phyloP scores from a whole-genome alignment of 1,140 invertebrate species.

The Pogonognathellus flavescens region DNA sequence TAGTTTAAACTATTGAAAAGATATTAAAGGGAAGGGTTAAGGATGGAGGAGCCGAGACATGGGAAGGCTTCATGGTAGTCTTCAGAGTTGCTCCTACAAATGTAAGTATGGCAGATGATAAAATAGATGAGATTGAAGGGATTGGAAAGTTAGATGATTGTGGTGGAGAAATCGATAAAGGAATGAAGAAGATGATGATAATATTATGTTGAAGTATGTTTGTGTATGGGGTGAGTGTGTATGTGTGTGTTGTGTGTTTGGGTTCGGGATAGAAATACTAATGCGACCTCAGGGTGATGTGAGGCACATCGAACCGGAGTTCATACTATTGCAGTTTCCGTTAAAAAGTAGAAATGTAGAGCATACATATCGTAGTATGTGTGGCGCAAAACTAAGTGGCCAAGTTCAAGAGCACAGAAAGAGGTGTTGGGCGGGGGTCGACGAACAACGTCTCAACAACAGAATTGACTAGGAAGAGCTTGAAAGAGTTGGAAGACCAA shows the following conservation, averaged over 20 bases:
- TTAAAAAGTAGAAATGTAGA: slow-evolving; percentile 68
- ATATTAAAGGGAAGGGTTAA: slow-evolving; percentile 24
- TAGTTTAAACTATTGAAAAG: neutral
- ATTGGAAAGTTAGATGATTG: slow-evolving; percentile 50
- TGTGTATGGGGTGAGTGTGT: neutral
- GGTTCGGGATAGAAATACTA: slow-evolving; percentile 29
- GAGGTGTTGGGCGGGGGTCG: slow-evolving; percentile 64
- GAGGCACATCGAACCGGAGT: slow-evolving; percentile 64
- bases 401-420: slow-evolving; percentile 67
- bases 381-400: slow-evolving; percentile 57
- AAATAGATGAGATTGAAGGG: slow-evolving; percentile 39
- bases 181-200: neutral
- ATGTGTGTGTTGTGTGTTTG: slow-evolving; percentile 4
- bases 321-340: slow-evolving; percentile 65
- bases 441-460: slow-evolving; percentile 22
- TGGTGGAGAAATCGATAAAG: slow-evolving; percentile 48
- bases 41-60: neutral
- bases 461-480: slow-evolving; percentile 15
- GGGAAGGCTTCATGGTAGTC: neutral
- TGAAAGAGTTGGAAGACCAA: too few species aligned
- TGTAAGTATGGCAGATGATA: neutral
- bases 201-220: neutral
- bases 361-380: slow-evolving; percentile 57
- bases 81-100: neutral
- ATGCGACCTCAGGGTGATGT: slow-evolving; percentile 49